These are phyloP conservation scores for Podilymbus podiceps DNA, from an alignment of 2,113 vertebrate species.

Conservation along the genomic window DNA sequence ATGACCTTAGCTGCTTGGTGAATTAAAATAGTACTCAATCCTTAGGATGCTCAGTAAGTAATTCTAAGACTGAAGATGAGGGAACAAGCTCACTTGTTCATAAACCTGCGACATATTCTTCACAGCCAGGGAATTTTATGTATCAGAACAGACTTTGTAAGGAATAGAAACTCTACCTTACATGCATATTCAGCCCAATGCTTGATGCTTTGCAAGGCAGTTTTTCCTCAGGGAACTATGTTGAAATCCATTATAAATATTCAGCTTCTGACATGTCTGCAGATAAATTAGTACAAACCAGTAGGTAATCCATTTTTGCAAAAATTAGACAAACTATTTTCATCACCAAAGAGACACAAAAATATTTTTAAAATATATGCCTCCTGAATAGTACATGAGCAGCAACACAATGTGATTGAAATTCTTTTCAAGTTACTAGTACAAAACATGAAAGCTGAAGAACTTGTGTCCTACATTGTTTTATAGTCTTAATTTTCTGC, in stretches of 20 bases:
- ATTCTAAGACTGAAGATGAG: not conserved
- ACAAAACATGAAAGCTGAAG: not conserved
- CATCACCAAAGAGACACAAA: not conserved
- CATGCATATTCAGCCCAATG: not conserved
- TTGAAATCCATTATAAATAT: slow-evolving; percentile 27
- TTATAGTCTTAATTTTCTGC: not conserved
- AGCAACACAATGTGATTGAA: not conserved
- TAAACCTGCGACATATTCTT: not conserved
- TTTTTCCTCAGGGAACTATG: not conserved
- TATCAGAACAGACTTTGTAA: not conserved
- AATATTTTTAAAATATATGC: not conserved
- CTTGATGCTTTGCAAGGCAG: not conserved
- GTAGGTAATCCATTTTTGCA: not conserved
- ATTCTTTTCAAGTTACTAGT: not conserved
- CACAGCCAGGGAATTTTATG: not conserved
- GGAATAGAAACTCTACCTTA: not conserved
- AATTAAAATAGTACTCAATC: not conserved
- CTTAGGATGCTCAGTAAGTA: too few relatives aligned
- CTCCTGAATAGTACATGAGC: not conserved
- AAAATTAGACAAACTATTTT: not conserved
- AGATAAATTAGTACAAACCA: slow-evolving; percentile 21
- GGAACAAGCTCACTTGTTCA: not conserved
- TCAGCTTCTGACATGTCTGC: not conserved
- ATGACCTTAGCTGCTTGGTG: not conserved
- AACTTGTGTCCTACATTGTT: not conserved